Evolutionary conservation across 2,113 vertebrate species (phyloP), one percentile per base, ranked within the genome.

Genomic region (Myxocyprinus asiaticus): DNA sequence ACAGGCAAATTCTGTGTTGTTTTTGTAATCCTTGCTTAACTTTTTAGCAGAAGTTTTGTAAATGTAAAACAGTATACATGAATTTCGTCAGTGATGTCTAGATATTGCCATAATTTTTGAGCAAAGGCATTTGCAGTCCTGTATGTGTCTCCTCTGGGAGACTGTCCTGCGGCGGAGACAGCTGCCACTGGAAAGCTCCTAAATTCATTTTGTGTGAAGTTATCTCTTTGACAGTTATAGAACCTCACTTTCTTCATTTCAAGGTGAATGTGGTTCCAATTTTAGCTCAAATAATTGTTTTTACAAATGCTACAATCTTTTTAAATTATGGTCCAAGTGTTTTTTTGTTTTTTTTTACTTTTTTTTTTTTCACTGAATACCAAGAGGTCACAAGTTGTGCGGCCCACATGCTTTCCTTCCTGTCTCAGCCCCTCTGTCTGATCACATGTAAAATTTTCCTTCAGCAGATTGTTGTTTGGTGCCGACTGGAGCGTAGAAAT

Each of bases 161-260:
- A 33, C 22, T 3, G 1, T 33, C 22, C 22, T 47, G 15, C 44
- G 33, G 17, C 72, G 4, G 44, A 81, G 86, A 88, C 94, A 93
- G 90, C 93, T 94, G 94, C 88, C 90, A 83, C 88, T 85, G 9
- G 76, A 86, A 75, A 87, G 89, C 91, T 90, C 83, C 48, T 89
- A 88, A 87, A 94, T 94, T 93, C 90, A 90, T 92, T 91, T 91
- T 78, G 89, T 93, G 89, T 90, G 88, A 93, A 90, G 91, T 94
- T 89, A 86, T 91, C 88, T 89, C 91, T 77, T 59, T 85, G 87
- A 91, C 90, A 88, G 91, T 93, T 89, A 88, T 88, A 87, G 85
- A 77, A 85, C 85, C 89, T 86, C 75, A 14, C 84, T 77, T 33
- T 33, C 22, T 33, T 33, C 3, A 33, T 33, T 33, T 33, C 22